Base-by-base conservation (phyloP, 2,888 invertebrate species). In the Andrena camellia region DNA sequence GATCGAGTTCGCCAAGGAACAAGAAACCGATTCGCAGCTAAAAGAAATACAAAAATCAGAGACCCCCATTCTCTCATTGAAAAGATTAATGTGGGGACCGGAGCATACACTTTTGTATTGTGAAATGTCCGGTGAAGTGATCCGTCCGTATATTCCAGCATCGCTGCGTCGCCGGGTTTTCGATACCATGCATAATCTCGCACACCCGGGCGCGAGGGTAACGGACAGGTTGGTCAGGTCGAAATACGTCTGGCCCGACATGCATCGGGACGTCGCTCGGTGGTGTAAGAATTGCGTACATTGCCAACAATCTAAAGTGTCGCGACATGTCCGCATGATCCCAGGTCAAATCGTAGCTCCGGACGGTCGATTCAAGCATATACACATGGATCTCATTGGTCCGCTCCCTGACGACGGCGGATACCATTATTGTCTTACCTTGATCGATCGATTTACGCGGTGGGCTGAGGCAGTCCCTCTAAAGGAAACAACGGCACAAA, bases 231-330 rank as follows among this genome's bases (percentile, higher is more conserved):
- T 57, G 20, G 31, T 35, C 2, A 33, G 17, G 29, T 4, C 5
- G 60, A 60, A 17, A 13, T 60, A 31, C 33, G 52, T 72, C 0
- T 72, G 67, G 66, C 72, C 71, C 0, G 10, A 60, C 10, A 54
- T 78, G 35, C 59, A 59, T 8, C 59, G 20, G 13, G 67, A 73
- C 6, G 50, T 78, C 13, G 6, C 60, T 1, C 35, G 33, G 8
- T 69, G 69, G 48, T 50, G 52, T 20, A 72, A 17, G 20, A 64
- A 7, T 10, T 64, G 64, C 23, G 1, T 42, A 0, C 13, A 35
- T 1, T 64, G 35, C 17, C 31, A 70, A 17, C n/a, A 10, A 1
- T 13, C 20, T 3, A 50, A 71, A 13, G 8, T 62, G 5, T 3
- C 1, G 0, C 29, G 50, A 4, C 71, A 33, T 20, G 17, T 17